Conservation (phyloP, 2,888 invertebrate species). For the Mesochorus sp. region DNA sequence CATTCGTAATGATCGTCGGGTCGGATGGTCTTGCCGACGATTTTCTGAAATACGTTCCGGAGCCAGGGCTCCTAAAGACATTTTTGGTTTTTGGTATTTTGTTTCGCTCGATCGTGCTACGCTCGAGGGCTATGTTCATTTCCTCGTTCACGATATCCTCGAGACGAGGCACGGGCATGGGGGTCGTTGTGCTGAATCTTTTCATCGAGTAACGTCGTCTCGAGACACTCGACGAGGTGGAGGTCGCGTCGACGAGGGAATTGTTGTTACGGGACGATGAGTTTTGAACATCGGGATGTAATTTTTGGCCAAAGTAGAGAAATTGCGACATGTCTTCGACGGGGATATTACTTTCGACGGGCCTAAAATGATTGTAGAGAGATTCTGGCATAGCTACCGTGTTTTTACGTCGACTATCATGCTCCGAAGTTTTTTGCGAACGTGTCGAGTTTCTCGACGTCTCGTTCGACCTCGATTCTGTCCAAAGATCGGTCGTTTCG, state of each 20-base stretch:
- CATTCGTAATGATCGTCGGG: conserved; percentile 73
- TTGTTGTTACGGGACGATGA: conserved; percentile 69
- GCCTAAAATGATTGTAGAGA: conserved; percentile 86
- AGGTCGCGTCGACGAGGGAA: conserved; percentile 70
- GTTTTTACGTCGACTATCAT: conserved; percentile 83
- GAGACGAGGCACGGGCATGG: conserved; percentile 63
- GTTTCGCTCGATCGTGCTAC: conserved; percentile 76
- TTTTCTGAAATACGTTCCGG: conserved; percentile 71
- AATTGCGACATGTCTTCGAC: conserved; percentile 88
- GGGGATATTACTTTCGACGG: conserved; percentile 85
- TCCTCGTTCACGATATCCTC: conserved; percentile 78
- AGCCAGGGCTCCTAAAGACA: conserved; percentile 67
- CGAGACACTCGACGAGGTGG: conserved; percentile 67
- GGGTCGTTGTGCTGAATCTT: conserved; percentile 66
- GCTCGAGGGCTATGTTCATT: conserved; percentile 76
- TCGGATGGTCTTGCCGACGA: conserved; percentile 67
- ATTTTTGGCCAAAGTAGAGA: conserved; percentile 88
- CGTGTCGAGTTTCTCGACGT: not conserved
- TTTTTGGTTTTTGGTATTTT: conserved; percentile 75
- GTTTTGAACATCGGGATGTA: conserved; percentile 81
- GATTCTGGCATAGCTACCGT: conserved; percentile 85
- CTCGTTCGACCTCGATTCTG: conserved; percentile 17
- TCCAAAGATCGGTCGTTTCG: conserved; percentile 30
- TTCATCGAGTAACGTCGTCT: conserved; percentile 73
- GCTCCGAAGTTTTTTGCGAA: conserved; percentile 75